Evolutionary conservation across 2,113 vertebrate genomes (phyloP), one percentile per base, ranked within the genome.

Genomic region (Xyrauchen texanus): DNA sequence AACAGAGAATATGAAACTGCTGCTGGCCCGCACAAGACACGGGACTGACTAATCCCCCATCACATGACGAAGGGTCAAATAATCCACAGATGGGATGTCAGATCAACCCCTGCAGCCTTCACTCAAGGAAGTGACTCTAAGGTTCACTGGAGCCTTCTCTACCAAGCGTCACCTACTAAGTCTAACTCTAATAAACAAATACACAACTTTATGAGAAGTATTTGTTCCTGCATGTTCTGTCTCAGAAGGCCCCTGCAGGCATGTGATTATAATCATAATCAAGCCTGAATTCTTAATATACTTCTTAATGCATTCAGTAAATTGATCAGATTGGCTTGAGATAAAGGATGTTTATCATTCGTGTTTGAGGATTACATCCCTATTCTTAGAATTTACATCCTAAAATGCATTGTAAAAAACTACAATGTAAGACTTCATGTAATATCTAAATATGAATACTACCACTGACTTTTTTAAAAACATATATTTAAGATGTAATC

Each of bases 11-110:
- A 84, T 66, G 82, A 80, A 87, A 85, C 83, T 85, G 82, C 83
- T 82, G 82, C 79, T 79, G 46, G 86, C 82, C 86, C 89, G 86
- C 88, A 74, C 88, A 89, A 88, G 90, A 90, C 90, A 86, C 85
- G 68, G 72, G 86, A 88, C 87, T 77, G 86, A 87, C 88, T 93
- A 93, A 93, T 93, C 92, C 85, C 72, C 81, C 7, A 76, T 92
- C 92, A 93, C 92, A 92, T 93, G 92, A 93, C 90, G 80, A 80
- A 82, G 86, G 86, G 88, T 84, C 83, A 78, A 90, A 83, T 92
- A 92, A 93, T 92, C 84, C 91, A 86, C 84, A 60, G 72, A 65
- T 76, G 74, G 65, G 74, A 80, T 68, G 77, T 69, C 83, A 86
- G 73, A 78, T 81, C 72, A 85, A 74, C 15, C 21, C 63, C 9